Percentiles rank a stretch among this genome's conserved stretches.
Conservation (phyloP, 1,140 invertebrate genomes). For the Eueides isabella region DNA sequence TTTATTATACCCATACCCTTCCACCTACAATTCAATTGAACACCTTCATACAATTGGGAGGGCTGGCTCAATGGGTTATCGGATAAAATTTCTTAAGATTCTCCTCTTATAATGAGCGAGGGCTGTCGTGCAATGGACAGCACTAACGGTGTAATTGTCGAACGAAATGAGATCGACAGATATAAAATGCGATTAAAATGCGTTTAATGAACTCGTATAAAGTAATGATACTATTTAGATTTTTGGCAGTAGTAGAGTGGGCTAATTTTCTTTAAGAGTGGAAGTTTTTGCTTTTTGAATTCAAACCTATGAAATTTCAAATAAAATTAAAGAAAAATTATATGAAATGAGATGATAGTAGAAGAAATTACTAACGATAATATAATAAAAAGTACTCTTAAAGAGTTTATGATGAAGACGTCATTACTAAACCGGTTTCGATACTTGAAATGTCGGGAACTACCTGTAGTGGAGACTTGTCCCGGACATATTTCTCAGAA, state of each 20-base stretch:
- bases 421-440: slow-evolving; percentile 73
- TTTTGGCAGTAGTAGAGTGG: slow-evolving; percentile 45
- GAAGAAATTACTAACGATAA: background rate
- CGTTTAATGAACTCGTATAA: slow-evolving; percentile 71
- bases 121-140: slow-evolving; percentile 75
- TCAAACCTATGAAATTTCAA: slow-evolving; percentile 19
- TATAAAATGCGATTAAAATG: slow-evolving; percentile 76
- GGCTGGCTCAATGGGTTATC: slow-evolving; percentile 78
- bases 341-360: too few species aligned
- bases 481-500: slow-evolving; percentile 38
- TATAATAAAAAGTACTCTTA: slow-evolving; percentile 37
- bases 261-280: slow-evolving; percentile 48
- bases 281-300: slow-evolving; percentile 40
- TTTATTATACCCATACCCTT: slow-evolving; percentile 79
- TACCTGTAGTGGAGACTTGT: slow-evolving; percentile 43
- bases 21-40: slow-evolving; percentile 78
- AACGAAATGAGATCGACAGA: slow-evolving; percentile 74
- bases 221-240: slow-evolving; percentile 51
- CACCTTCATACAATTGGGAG: slow-evolving; percentile 79
- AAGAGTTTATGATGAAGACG: slow-evolving; percentile 78
- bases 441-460: slow-evolving; percentile 48
- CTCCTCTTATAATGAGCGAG: slow-evolving; percentile 75
- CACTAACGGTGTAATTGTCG: slow-evolving; percentile 79
- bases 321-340: slow-evolving; percentile 33
- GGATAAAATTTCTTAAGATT: slow-evolving; percentile 81